A percentile compares a stretch with the other conserved stretches of the same genome.
Evolutionary conservation across 2,113 vertebrate species (phyloP).

Genomic region (Pluvianellus socialis): DNA sequence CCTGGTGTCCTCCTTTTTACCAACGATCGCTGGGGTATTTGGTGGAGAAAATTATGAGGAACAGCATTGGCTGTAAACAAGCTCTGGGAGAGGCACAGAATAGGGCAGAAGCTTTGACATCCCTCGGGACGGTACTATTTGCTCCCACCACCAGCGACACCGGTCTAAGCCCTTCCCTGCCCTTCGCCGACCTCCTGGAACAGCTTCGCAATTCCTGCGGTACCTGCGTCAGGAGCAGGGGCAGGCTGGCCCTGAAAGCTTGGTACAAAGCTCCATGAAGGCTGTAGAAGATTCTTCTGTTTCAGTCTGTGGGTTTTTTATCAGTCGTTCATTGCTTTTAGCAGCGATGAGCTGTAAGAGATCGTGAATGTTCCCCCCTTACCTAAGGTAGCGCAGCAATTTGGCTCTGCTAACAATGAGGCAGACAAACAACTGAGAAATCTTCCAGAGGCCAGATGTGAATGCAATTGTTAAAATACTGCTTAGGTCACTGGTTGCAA

Average conservation of each 20-base stretch:
- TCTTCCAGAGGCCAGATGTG: constrained; percentile 53
- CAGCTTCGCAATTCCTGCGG: neutral
- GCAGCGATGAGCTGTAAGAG: neutral
- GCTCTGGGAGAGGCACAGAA: neutral
- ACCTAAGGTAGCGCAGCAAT: neutral
- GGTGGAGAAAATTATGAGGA: neutral
- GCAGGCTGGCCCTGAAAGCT: neutral
- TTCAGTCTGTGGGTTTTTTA: neutral
- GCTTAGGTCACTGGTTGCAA: constrained; percentile 17
- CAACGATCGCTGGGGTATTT: neutral
- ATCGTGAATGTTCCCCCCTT: neutral
- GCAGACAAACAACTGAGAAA: constrained; percentile 26
- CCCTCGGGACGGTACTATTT: neutral
- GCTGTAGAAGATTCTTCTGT: neutral
- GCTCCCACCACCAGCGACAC: neutral
- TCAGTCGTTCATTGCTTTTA: neutral
- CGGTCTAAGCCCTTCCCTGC: neutral
- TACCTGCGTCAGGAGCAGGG: neutral
- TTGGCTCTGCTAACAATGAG: neutral
- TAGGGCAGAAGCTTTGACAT: neutral
- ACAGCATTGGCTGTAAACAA: neutral
- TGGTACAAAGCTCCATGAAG: neutral
- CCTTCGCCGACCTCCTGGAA: neutral
- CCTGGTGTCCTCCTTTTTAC: neutral
- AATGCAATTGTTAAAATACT: constrained; percentile 38